Evolutionary conservation across 2,113 vertebrate genomes (phyloP), one percentile per base, ranked within the genome.

Genomic region (Hemibagrus wyckioides): DNA sequence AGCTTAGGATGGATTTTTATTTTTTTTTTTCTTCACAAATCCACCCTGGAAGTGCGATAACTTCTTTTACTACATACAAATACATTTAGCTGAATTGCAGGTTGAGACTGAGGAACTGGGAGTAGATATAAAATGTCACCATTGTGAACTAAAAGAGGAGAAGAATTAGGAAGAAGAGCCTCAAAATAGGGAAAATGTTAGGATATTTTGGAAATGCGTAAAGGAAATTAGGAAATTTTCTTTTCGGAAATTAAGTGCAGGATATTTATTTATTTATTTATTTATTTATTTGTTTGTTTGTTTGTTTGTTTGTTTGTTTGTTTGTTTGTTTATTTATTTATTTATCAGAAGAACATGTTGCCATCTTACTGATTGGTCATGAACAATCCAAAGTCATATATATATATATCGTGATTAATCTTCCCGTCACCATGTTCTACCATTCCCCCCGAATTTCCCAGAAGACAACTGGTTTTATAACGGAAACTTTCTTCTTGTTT

Each of bases 1-100:
- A 67, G 82, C 41, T 86, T 65, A 86, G 80, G 85, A 69, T 79
- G 48, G 85, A 67, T 71, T 67, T 89, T 77, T 82, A 28, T 61
- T 28, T 48, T 48, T 76, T 44, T 50, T 76, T 36, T 25, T 73
- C 11, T 41, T 2, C 41, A 73, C 48, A 87, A 82, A 83, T 69
- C 59, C 65, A 36, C n/a, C 15, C 17, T 59, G 33, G 11, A 71
- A 36, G 30, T 56, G 23, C 25, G 41, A 50, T 56, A 75, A 41
- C 36, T 57, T 41, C 59, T 80, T 50, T 80, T 11, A 39, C 57
- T n/a, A 15, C n/a, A 39, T 44, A 63, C 44, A 11, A 52, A 30
- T 50, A 28, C 28, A n/a, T 79, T 75, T 79, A 52, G 75, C 75
- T 54, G 75, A 79, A 52, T 79, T 79, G 48, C 75, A 79, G 17